phyloP scores from a whole-genome alignment of 1,140 invertebrate genomes.

The Bemisia tabaci region DNA sequence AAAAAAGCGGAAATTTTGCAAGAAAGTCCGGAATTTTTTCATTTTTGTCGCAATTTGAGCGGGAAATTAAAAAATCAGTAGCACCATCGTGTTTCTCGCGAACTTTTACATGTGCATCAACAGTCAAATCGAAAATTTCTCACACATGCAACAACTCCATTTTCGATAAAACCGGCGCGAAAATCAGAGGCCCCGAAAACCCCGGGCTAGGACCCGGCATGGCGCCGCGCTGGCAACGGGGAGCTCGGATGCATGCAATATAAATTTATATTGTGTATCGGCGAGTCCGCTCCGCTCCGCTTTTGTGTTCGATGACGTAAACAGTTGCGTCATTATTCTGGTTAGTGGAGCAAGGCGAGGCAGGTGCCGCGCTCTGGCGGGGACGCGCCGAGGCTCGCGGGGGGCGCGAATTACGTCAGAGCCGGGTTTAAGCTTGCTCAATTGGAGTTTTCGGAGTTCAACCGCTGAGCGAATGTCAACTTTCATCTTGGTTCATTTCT shows the following conservation, averaged over 20 bases:
- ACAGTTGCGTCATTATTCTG: neutral
- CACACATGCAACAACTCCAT: no score
- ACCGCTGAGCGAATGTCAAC: neutral
- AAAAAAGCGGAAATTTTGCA: no score
- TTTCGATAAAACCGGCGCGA: no score
- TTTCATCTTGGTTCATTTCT: neutral
- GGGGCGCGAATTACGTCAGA: neutral
- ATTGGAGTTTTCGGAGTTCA: neutral
- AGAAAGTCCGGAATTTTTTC: no score
- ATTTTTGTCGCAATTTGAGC: no score
- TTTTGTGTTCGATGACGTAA: neutral
- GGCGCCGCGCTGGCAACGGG: no score
- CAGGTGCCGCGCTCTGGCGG: neutral
- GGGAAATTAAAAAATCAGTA: no score
- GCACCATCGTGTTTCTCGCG: no score
- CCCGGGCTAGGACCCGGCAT: no score
- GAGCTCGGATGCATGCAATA: neutral
- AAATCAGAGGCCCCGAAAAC: no score
- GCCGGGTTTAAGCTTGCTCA: neutral
- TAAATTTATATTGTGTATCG: neutral
- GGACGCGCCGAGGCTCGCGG: neutral
- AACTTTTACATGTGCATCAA: no score
- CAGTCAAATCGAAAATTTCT: no score
- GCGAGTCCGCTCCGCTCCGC: neutral
- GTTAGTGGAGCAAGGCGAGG: neutral